Base-by-base conservation (phyloP, 2,113 vertebrate species). In the Cyprinus carpio region DNA sequence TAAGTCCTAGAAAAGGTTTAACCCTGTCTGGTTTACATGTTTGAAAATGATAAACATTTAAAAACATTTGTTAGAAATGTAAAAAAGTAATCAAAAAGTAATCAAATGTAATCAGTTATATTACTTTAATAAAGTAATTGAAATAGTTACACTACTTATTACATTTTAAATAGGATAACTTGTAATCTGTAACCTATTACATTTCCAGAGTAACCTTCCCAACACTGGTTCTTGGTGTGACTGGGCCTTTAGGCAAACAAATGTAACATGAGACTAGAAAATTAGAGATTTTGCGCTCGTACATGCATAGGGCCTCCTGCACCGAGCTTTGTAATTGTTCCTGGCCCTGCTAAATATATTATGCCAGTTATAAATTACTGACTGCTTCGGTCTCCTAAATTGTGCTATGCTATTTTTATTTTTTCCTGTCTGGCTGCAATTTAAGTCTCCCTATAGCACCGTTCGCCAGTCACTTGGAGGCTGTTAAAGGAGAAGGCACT, bases 401-500 rank as follows among this genome's bases (percentile, higher is more conserved):
- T 64, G n/a, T 34, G 29, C 65, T 75, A 74, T 81, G 31, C 34
- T 81, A 75, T 76, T 75, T 81, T 43, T 7, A 49, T 75, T 82
- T 56, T 69, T 79, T 31, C 34, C n/a, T 27, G 34, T 18, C 71
- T 67, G 27, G 46, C 27, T 74, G 62, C 54, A 74, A 76, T 86
- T 65, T 69, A 23, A 85, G 72, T 82, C 37, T 71, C 27, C 51
- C 72, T 37, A 77, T 67, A 60, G 77, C 58, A 29, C 60, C 1
- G 72, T 54, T 46, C 64, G 23, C 49, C 62, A 60, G 43, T 85
- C 62, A 62, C 27, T 54, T 62, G 25, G 37, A 71, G 43, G 76
- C 69, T 71, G 65, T 75, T 84, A 83, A 60, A 85, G 62, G 64
- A 29, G 46, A 62, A 69, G 15, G 62, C 75, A 56, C 75, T 27